A percentile compares a stretch with the other conserved stretches of the same genome.
Conservation (phyloP, 2,888 invertebrate species). For the Ophioninae sp. region DNA sequence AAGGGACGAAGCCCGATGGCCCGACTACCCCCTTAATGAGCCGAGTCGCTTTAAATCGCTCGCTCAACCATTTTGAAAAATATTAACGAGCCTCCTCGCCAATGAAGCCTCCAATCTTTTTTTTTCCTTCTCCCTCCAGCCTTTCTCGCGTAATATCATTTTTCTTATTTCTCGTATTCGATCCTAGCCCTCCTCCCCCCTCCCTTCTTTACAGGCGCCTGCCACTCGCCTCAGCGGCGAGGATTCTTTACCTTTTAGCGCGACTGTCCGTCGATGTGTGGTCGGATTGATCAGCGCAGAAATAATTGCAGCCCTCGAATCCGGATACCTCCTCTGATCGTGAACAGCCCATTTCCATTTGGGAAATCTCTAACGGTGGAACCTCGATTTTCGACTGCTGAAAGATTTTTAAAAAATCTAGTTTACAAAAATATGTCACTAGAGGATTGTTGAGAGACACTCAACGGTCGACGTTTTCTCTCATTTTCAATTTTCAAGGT, state of each 20-base stretch:
- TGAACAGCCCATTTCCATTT: conserved; percentile 22
- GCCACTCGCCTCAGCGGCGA: too few relatives aligned
- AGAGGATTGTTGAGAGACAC: too few relatives aligned
- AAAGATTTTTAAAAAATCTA: too few relatives aligned
- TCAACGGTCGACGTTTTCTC: too few relatives aligned
- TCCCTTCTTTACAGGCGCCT: too few relatives aligned
- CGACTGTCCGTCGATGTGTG: neutral
- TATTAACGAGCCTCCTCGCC: conserved; percentile 60
- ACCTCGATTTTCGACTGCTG: too few relatives aligned
- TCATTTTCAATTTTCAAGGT: too few relatives aligned
- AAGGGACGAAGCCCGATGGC: conserved; percentile 30
- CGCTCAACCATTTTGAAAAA: conserved; percentile 66
- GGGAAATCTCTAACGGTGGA: neutral
- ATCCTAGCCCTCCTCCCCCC: neutral
- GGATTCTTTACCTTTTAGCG: neutral
- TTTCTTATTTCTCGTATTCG: neutral
- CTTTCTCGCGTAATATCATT: conserved; percentile 28
- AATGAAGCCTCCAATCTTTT: conserved; percentile 17
- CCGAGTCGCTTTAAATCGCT: conserved; percentile 63
- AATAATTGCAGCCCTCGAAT: neutral
- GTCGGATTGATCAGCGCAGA: conserved; percentile 2
- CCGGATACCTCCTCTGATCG: conserved; percentile 27
- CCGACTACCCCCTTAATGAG: conserved; percentile 64
- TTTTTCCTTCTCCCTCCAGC: neutral
- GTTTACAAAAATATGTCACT: too few relatives aligned